Evolutionary conservation across 2,113 vertebrate genomes (phyloP).

Genomic region (Paedocypris sp.): DNA sequence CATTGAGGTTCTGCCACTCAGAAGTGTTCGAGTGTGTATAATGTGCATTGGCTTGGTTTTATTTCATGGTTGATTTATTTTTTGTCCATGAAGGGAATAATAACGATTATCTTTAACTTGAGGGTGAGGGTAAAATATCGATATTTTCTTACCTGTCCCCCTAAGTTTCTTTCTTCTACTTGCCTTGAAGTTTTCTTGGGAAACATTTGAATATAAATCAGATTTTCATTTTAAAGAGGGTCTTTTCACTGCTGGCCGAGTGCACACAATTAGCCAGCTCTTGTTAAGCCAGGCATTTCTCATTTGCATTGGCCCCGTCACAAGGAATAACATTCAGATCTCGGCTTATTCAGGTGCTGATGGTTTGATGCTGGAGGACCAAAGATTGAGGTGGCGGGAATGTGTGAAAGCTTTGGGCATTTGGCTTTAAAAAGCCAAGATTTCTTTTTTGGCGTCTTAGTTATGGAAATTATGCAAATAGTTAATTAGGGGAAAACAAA

Average conservation of each 20-base stretch:
- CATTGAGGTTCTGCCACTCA: background rate
- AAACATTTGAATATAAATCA: conserved; percentile 49
- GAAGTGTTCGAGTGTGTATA: background rate
- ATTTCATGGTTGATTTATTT: background rate
- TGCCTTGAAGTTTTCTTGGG: conserved; percentile 21
- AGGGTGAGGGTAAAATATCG: background rate
- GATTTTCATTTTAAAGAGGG: conserved; percentile 11
- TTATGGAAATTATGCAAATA: no score
- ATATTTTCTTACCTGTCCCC: background rate
- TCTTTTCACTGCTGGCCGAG: background rate
- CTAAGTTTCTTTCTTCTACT: conserved; percentile 33
- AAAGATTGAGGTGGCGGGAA: background rate
- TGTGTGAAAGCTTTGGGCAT: background rate
- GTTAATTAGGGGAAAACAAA: no score
- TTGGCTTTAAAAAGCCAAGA: background rate
- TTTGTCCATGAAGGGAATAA: no score
- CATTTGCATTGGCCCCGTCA: background rate
- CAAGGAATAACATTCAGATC: background rate
- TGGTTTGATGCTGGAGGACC: background rate
- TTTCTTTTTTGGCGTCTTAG: no score
- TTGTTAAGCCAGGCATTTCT: background rate
- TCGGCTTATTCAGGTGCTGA: background rate
- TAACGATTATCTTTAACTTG: no score
- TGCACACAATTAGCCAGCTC: background rate
- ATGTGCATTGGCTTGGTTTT: background rate